A percentile compares a stretch with the other conserved stretches of the same genome.
Evolutionary conservation across 2,797 vertebrate genomes (phyloP).

Genomic region (Decapterus maruadsi): DNA sequence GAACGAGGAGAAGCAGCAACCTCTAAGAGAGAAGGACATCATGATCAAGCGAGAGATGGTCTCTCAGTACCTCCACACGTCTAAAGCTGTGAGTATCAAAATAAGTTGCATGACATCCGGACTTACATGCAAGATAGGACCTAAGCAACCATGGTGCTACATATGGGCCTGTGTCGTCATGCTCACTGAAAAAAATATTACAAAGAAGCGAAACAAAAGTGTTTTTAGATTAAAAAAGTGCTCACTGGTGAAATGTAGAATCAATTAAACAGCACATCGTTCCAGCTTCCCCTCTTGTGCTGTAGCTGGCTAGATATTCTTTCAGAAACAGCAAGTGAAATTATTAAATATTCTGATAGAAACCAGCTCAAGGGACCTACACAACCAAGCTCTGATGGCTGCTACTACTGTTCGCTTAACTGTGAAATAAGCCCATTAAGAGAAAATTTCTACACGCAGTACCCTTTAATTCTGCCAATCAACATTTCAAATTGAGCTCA

Average conservation of each 20-base stretch:
- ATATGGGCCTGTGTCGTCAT: not conserved
- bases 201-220: not conserved
- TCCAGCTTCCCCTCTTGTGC: not conserved
- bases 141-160: not conserved
- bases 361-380: constrained; percentile 17
- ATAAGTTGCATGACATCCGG: not conserved
- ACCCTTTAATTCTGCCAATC: constrained; percentile 31
- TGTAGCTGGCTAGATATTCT: not conserved
- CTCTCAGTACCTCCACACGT: constrained; percentile 93
- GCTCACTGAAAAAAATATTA: not conserved
- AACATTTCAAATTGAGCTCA: constrained; percentile 41
- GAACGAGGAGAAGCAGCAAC: constrained; percentile 92
- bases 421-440: constrained; percentile 51
- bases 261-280: not conserved
- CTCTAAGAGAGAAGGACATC: constrained; percentile 91
- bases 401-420: constrained; percentile 44
- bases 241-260: constrained; percentile 8
- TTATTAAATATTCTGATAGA: constrained; percentile 26
- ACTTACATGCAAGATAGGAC: not conserved
- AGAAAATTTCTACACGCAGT: constrained; percentile 18
- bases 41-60: constrained; percentile 95
- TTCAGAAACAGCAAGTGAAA: constrained; percentile 25
- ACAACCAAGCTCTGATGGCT: constrained; percentile 48
- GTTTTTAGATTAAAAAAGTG: not conserved
- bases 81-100: constrained; percentile 88